Percentiles rank a stretch among this genome's conserved stretches.
Conservation (phyloP, 2,888 invertebrate species). For the Eupithecia pulchellata region DNA sequence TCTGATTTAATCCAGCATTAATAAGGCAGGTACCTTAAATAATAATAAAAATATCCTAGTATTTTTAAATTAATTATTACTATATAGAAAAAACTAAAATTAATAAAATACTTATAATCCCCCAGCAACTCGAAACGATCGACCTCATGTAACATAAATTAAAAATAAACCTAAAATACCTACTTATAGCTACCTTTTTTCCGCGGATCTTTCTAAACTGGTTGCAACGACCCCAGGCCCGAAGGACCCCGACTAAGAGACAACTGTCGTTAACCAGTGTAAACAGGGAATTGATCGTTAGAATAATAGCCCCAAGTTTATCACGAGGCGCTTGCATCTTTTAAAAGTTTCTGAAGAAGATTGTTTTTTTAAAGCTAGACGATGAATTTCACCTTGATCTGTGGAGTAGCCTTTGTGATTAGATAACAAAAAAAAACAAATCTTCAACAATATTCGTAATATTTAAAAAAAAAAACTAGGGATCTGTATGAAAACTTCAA, state of each 20-base stretch:
- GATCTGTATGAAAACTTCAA: too few relatives aligned
- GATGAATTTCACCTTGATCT: neutral
- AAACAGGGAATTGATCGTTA: constrained; percentile 74
- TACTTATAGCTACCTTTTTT: too few relatives aligned
- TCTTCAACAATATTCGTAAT: neutral
- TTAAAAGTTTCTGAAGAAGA: neutral
- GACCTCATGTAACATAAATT: too few relatives aligned
- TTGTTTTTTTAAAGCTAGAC: constrained; percentile 1
- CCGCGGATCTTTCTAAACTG: constrained; percentile 50
- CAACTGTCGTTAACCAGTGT: constrained; percentile 80
- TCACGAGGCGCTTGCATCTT: constrained; percentile 39
- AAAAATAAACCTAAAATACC: too few relatives aligned
- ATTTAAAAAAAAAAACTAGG: too few relatives aligned
- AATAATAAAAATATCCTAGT: too few relatives aligned
- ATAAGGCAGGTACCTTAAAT: too few relatives aligned
- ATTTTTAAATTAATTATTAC: too few relatives aligned
- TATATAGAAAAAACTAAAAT: too few relatives aligned
- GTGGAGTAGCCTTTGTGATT: neutral
- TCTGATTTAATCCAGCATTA: too few relatives aligned
- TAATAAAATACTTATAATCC: too few relatives aligned
- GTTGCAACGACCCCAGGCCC: constrained; percentile 63
- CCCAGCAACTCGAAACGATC: too few relatives aligned
- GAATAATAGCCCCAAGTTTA: constrained; percentile 67
- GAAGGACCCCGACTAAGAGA: constrained; percentile 71
- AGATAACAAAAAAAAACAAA: neutral